Base-by-base conservation (phyloP, 2,113 vertebrate species). In the Xyliphius kryptos region DNA sequence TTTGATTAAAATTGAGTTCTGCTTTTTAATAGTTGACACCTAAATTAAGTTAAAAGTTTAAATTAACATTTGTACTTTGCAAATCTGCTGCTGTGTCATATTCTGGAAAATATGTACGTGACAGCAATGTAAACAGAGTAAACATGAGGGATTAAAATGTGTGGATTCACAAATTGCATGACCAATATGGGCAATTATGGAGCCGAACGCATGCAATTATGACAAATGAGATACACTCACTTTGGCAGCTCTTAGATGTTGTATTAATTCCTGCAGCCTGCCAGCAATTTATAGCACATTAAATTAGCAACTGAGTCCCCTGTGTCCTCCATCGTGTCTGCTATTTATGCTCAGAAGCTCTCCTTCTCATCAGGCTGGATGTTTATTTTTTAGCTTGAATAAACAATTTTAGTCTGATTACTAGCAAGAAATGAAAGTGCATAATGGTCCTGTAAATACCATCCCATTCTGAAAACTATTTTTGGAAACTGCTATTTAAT, bases 111-210 rank as follows among this genome's bases (percentile, higher is more conserved):
- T 32, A 32, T 32, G 26, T 32, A 32, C 26, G 7, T 3, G 7
- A 32, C 26, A 6, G 26, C 26, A 32, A 32, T 32, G 7, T 32
- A 59, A 69, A 74, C 68, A 74, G 58, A 70, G 43, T 58, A 58
- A 58, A 58, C 20, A 58, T 44, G 50, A 58, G 61, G 53, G 69
- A 68, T 71, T 71, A 62, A 75, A 61, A 68, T 53, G 68, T 69
- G 56, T 68, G 60, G 61, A 65, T 75, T 48, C 41, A 68, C 69
- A 66, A 71, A 75, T 69, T 58, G 66, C 65, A 65, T 71, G 72
- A 74, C 65, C 68, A 74, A 64, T 71, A 49, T 41, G 40, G 62
- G 66, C 53, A 71, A 71, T 71, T 71, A 71, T 61, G 55, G 47
- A 65, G 37, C 51, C 56, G 57, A 71, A 68, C 64, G 61, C 65